Evolutionary conservation across 2,888 invertebrate species (phyloP).

Genomic region (Nipponacmea schrenckii): DNA sequence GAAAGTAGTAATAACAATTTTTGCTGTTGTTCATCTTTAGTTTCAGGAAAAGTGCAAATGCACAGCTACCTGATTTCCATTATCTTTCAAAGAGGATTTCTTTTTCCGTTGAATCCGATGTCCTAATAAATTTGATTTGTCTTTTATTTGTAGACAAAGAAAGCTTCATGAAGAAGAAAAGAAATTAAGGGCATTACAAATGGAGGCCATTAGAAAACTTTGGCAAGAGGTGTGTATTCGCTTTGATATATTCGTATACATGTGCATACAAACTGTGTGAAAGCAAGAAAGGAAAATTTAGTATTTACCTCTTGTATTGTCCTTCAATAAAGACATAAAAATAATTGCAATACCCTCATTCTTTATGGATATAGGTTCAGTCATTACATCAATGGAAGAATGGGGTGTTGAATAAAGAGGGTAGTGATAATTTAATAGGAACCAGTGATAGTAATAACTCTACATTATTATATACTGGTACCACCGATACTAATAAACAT

Average conservation of each 20-base stretch:
- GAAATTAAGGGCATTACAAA: constrained; percentile 55
- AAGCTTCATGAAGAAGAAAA: constrained; percentile 60
- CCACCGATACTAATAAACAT: constrained; percentile 35
- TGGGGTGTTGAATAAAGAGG: constrained; percentile 36
- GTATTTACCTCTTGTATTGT: not conserved
- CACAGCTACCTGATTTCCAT: no score
- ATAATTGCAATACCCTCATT: not conserved
- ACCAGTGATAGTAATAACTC: constrained; percentile 17
- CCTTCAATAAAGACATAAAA: not conserved
- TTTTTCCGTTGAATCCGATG: no score
- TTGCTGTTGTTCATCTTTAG: no score
- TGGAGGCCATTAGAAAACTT: constrained; percentile 59
- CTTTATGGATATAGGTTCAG: constrained; percentile 44
- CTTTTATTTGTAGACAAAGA: constrained; percentile 44
- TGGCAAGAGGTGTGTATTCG: constrained; percentile 57
- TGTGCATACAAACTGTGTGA: no score
- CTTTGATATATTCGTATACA: not conserved
- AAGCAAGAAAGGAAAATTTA: no score
- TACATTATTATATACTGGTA: constrained; percentile 14
- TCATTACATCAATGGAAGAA: constrained; percentile 55
- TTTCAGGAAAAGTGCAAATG: no score
- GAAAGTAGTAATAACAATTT: no score
- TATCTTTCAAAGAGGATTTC: no score
- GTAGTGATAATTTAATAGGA: constrained; percentile 4
- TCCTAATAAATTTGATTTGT: no score